Evolutionary conservation across 2,797 vertebrate species (phyloP).

Genomic region (Ptychobarbus kaznakovi): DNA sequence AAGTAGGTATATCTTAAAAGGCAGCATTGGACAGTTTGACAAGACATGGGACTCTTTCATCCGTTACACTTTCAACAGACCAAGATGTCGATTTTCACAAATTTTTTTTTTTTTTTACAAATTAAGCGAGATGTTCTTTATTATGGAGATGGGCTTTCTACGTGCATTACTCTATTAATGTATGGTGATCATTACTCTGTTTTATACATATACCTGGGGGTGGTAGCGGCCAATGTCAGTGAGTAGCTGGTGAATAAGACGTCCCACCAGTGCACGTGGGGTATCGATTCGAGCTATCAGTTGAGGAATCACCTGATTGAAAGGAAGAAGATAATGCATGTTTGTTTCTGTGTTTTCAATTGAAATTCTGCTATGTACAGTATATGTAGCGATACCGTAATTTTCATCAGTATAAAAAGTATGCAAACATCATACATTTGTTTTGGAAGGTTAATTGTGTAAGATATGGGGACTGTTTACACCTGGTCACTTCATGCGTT

Average conservation of each 20-base stretch:
- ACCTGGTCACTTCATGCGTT: too few relatives aligned
- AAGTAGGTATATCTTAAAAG: neutral
- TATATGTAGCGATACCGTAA: neutral
- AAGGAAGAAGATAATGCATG: constrained; percentile 12
- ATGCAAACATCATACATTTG: neutral
- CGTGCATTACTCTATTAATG: neutral
- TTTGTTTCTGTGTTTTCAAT: neutral
- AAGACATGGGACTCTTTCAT: neutral
- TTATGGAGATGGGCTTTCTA: neutral
- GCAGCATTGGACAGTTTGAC: neutral
- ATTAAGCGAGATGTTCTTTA: neutral
- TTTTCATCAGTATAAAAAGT: neutral
- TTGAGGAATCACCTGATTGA: constrained; percentile 93
- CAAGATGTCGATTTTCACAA: neutral
- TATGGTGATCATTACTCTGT: neutral
- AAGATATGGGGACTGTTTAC: neutral
- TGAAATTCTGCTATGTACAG: neutral
- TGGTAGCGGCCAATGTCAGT: constrained; percentile 98
- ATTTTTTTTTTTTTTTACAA: too few relatives aligned
- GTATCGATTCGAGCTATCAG: constrained; percentile 98
- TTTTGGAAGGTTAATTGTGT: neutral
- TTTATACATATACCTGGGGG: constrained; percentile 84
- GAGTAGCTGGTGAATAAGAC: constrained; percentile 97
- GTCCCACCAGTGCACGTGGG: constrained; percentile 92
- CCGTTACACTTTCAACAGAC: neutral